Percentiles rank a stretch among this genome's conserved stretches.
These are phyloP conservation scores for Salminus brasiliensis DNA, from an alignment of 2,113 vertebrate species.

Conservation along the genomic window DNA sequence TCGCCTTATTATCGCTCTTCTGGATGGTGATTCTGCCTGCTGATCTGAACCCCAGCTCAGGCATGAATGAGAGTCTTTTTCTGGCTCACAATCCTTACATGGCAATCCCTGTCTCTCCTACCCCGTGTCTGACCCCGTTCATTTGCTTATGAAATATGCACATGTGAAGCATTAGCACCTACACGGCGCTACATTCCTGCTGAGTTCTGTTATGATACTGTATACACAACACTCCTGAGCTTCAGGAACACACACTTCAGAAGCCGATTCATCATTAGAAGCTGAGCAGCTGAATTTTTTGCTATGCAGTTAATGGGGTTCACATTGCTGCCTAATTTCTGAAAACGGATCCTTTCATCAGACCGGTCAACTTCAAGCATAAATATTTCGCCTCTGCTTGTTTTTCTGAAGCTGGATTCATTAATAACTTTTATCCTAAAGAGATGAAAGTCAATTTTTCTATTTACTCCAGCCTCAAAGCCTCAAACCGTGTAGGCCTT, in stretches of 20 bases:
- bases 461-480: too few species aligned
- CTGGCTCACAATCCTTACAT: neutral
- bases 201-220: conserved; percentile 7
- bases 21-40: neutral
- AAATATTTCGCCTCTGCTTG: neutral
- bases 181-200: neutral
- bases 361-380: neutral
- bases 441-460: too few species aligned
- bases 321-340: neutral
- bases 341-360: neutral
- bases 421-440: too few species aligned
- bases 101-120: neutral
- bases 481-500: too few species aligned
- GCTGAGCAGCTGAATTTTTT: neutral
- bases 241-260: neutral
- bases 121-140: neutral
- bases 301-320: neutral
- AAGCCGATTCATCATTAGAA: neutral
- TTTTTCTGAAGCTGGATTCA: neutral
- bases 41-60: neutral
- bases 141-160: conserved; percentile 6
- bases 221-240: neutral
- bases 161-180: conserved; percentile 1
- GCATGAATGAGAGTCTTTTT: neutral
- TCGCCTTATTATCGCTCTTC: neutral